Evolutionary conservation across 2,797 vertebrate genomes (phyloP), one percentile per base, ranked within the genome.

Genomic region (Holocentrus rufus): DNA sequence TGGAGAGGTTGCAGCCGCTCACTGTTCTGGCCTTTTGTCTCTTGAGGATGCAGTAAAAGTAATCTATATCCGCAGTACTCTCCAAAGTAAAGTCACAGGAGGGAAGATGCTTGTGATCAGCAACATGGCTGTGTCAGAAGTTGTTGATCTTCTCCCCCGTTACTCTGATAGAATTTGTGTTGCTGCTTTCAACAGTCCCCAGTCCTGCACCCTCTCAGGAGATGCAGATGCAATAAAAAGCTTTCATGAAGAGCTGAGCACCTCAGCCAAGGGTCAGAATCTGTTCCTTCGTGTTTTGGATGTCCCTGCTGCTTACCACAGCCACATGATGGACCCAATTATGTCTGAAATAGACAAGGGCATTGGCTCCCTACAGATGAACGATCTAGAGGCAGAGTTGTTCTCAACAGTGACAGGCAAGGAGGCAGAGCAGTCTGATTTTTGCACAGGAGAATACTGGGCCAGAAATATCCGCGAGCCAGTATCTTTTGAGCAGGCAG

Each of bases 71-170:
- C 94, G 95, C 36, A 96, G 96, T 83, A 73, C 62, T 74, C 86
- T 95, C 22, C 96, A 97, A 85, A 80, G 83, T 30, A 94, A 85
- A 55, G 94, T 93, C 25, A 90, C 90, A 5, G 89, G 93, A 0
- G 95, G 96, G 1, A 95, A 90, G 71, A 97, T 97, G 96, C 72
- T 97, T 30, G 94, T 95, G 31, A 90, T 96, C 59, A 92, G 95
- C 73, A 97, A 97, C 81, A 86, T 96, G 76, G 83, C 89, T 1
- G 88, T 95, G 36, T 79, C 92, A 58, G 93, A 95, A 65, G 81
- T 96, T 17, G 72, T 86, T n/a, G 85, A 91, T 34, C 9, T 57
- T 11, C 87, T 96, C 46, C 69, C 74, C 23, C 30, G 2, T 1
- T 92, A 93, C 74, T 89, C 83, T 0, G 93, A 90, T 23, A 93